Conservation (phyloP, 2,113 vertebrate genomes). For the Tor tambroides region DNA sequence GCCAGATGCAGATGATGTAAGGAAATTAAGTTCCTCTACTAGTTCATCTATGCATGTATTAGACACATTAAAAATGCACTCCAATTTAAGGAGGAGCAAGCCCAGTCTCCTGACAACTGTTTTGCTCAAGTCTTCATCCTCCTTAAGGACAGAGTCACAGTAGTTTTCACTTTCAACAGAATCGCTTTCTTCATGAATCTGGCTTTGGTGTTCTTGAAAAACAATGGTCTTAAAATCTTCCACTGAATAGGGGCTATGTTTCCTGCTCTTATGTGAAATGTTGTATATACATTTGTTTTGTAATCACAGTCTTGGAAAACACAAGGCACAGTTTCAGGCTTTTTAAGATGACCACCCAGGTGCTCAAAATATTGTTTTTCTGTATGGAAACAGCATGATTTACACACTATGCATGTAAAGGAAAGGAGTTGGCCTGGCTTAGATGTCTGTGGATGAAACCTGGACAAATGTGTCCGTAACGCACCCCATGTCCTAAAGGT, state of each 20-base stretch:
- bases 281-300: slow-evolving; percentile 47
- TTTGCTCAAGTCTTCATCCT: slow-evolving; percentile 48
- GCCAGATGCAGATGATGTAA: slow-evolving; percentile 48
- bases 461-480: too few species aligned
- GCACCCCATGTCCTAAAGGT: too few species aligned
- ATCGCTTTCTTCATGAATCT: background rate
- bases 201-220: slow-evolving; percentile 33
- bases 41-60: slow-evolving; percentile 50
- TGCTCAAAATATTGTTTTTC: slow-evolving; percentile 48
- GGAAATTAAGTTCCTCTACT: slow-evolving; percentile 52
- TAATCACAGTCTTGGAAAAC: slow-evolving; percentile 51
- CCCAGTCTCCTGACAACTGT: slow-evolving; percentile 40
- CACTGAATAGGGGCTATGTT: slow-evolving; percentile 40
- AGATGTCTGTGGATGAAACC: too few species aligned
- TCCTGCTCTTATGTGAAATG: slow-evolving; percentile 33
- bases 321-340: slow-evolving; percentile 48
- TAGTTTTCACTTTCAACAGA: slow-evolving; percentile 42
- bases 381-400: slow-evolving; percentile 41
- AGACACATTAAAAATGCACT: slow-evolving; percentile 51
- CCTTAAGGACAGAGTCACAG: slow-evolving; percentile 23
- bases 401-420: slow-evolving; percentile 28
- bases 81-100: slow-evolving; percentile 48
- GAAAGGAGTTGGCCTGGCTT: too few species aligned
- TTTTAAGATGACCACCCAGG: slow-evolving; percentile 44
- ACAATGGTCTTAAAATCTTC: slow-evolving; percentile 43